Conservation (phyloP, 2,113 vertebrate genomes). For the Ceyx melanurus region DNA sequence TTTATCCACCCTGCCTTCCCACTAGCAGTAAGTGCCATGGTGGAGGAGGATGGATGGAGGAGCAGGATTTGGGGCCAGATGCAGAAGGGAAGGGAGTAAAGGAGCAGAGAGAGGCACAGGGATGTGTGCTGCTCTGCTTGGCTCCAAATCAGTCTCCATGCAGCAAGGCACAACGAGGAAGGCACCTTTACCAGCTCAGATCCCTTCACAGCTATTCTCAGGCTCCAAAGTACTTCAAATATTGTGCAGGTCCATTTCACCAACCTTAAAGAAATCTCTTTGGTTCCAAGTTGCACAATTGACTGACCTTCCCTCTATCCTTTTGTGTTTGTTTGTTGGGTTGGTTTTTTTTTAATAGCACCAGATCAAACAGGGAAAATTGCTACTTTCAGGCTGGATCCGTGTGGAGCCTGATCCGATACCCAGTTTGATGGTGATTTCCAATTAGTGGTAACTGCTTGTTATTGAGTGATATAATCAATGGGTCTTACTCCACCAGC, state of each 20-base stretch:
- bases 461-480: conserved; percentile 70
- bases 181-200: not conserved
- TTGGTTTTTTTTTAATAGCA: not conserved
- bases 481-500: conserved; percentile 48
- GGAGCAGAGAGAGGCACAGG: not conserved
- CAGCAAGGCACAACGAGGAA: not conserved
- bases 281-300: not conserved
- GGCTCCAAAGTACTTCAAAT: not conserved
- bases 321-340: not conserved
- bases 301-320: not conserved
- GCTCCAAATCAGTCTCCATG: not conserved
- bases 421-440: conserved; percentile 49
- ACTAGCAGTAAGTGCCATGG: not conserved
- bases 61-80: not conserved
- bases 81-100: not conserved
- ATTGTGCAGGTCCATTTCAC: not conserved
- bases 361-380: conserved; percentile 47
- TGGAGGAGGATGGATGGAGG: not conserved
- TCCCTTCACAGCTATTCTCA: not conserved
- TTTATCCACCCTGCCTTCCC: not conserved
- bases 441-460: conserved; percentile 61
- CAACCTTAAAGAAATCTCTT: not conserved
- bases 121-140: not conserved
- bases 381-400: not conserved
- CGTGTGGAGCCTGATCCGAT: conserved; percentile 5